phyloP scores from a whole-genome alignment of 2,888 invertebrate genomes.

The Heliconius ethilla region DNA sequence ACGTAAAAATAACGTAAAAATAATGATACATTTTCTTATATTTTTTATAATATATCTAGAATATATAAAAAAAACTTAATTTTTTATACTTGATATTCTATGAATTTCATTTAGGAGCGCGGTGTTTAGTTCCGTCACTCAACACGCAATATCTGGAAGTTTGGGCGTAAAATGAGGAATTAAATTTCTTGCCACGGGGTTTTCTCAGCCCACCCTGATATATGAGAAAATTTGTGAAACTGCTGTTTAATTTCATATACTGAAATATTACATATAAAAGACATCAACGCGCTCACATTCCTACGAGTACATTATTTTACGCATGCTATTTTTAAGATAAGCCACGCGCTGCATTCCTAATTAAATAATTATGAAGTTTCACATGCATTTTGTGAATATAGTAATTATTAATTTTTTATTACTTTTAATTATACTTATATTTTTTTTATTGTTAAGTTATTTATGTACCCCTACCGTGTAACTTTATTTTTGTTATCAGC shows the following conservation, averaged over 20 bases:
- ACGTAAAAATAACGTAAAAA: neutral
- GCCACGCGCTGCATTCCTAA: neutral
- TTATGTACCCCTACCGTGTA: neutral
- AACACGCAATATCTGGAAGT: no score
- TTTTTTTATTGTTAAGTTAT: neutral
- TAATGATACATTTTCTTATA: no score
- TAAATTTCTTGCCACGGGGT: no score
- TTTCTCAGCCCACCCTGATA: no score
- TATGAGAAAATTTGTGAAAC: neutral
- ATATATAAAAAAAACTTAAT: neutral
- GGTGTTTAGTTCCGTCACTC: no score
- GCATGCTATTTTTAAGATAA: conserved; percentile 9
- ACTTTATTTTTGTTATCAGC: neutral
- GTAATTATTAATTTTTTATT: neutral
- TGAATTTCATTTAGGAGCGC: no score
- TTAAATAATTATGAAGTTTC: conserved; percentile 9
- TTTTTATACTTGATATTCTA: no score
- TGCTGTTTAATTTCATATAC: neutral
- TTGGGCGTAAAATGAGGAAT: no score
- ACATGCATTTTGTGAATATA: neutral
- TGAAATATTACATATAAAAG: conserved; percentile 13
- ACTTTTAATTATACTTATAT: neutral
- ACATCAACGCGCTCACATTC: conserved; percentile 17
- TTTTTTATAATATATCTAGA: neutral
- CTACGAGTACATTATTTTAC: neutral